A percentile compares a stretch with the other conserved stretches of the same genome.
Evolutionary conservation across 2,113 vertebrate species (phyloP).

Genomic region (Clinocottus analis): DNA sequence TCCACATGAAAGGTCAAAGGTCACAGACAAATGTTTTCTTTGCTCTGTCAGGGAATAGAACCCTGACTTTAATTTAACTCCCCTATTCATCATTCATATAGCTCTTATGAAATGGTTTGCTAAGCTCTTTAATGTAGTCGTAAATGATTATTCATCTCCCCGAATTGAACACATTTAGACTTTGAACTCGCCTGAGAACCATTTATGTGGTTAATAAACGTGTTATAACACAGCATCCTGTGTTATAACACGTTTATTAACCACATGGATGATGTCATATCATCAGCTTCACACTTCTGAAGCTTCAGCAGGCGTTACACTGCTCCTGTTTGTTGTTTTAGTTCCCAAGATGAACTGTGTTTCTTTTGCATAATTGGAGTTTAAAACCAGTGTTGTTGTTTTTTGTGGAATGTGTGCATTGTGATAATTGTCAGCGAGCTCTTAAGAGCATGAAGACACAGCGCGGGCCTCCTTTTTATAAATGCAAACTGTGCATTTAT

Average conservation of each 20-base stretch:
- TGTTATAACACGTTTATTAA: no score
- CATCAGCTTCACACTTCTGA: not conserved
- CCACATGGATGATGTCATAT: not conserved
- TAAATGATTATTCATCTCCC: not conserved
- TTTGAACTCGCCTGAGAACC: not conserved
- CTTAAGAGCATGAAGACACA: not conserved
- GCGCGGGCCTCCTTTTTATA: not conserved
- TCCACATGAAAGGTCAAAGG: not conserved
- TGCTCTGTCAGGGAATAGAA: not conserved
- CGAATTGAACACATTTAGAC: not conserved
- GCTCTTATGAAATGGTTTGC: not conserved
- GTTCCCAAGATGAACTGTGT: not conserved
- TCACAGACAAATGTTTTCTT: not conserved
- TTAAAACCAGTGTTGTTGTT: not conserved
- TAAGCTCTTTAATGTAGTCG: not conserved
- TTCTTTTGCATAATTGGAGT: not conserved
- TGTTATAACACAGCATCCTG: not conserved
- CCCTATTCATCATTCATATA: not conserved
- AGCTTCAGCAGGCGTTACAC: not conserved
- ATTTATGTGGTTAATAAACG: not conserved
- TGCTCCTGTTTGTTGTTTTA: not conserved
- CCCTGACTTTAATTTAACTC: not conserved
- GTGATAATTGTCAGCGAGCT: not conserved
- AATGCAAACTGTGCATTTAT: constrained; percentile 1
- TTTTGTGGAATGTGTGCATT: not conserved